phyloP scores from a whole-genome alignment of 2,797 vertebrate species.

The Cyprinodon diabolis region DNA sequence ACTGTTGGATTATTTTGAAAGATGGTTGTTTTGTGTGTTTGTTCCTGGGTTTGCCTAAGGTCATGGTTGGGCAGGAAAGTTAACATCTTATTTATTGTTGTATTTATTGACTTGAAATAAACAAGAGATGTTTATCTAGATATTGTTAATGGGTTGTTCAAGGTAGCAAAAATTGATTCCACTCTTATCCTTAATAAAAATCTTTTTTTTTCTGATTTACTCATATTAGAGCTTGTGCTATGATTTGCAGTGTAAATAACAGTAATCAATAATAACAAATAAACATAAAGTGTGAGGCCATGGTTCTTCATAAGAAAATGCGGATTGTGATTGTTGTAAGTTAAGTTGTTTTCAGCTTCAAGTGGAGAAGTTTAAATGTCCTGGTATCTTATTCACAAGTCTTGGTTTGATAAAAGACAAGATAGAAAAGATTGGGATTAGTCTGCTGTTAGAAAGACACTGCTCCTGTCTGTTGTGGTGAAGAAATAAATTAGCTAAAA shows the following conservation, averaged over 20 bases:
- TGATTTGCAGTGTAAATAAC: neutral
- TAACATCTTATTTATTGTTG: conserved; percentile 14
- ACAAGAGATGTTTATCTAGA: conserved; percentile 5
- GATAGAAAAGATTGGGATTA: too few relatives aligned
- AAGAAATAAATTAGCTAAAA: too few relatives aligned
- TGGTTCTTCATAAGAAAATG: neutral
- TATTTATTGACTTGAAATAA: conserved; percentile 25
- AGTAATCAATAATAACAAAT: neutral
- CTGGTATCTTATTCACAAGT: too few relatives aligned
- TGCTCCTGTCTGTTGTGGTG: too few relatives aligned
- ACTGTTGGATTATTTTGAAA: conserved; percentile 46
- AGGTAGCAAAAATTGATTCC: conserved; percentile 12
- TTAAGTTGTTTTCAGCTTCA: neutral
- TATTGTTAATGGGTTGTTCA: conserved; percentile 23
- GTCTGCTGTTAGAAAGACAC: too few relatives aligned
- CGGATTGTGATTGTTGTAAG: too few relatives aligned
- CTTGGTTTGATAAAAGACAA: too few relatives aligned
- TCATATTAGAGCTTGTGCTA: neutral
- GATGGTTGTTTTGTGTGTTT: conserved; percentile 29
- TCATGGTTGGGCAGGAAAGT: neutral
- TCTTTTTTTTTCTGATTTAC: neutral
- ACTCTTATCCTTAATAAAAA: neutral
- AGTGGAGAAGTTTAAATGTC: too few relatives aligned
- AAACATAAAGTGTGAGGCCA: neutral
- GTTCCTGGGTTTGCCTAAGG: conserved; percentile 11